Evolutionary conservation across 2,113 vertebrate genomes (phyloP).

Genomic region (Tympanuchus pallidicinctus): DNA sequence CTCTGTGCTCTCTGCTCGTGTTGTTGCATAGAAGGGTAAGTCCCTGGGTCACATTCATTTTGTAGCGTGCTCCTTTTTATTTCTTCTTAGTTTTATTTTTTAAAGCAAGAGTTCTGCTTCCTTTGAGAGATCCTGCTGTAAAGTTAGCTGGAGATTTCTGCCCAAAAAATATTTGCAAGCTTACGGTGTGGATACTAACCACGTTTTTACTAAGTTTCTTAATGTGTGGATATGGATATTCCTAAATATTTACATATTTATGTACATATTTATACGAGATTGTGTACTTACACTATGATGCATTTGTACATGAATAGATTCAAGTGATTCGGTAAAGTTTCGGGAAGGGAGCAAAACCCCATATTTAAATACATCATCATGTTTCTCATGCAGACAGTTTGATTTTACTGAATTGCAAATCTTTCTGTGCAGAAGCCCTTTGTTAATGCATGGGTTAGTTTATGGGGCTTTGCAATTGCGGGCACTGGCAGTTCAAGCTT

Average conservation of each 20-base stretch:
- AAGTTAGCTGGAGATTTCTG: constrained; percentile 29
- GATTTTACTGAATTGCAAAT: neutral
- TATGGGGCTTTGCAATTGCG: neutral
- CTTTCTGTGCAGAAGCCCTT: neutral
- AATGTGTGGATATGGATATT: neutral
- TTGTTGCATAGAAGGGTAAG: constrained; percentile 70
- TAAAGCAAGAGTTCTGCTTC: constrained; percentile 41
- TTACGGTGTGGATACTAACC: neutral
- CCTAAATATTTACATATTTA: too few relatives aligned
- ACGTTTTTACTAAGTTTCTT: constrained; percentile 21
- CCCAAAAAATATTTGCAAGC: constrained; percentile 22
- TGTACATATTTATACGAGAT: neutral
- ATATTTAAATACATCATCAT: neutral
- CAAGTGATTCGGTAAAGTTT: neutral
- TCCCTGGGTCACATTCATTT: constrained; percentile 70
- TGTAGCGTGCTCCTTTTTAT: neutral
- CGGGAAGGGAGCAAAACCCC: neutral
- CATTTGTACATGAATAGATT: neutral
- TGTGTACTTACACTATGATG: neutral
- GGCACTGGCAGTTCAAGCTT: neutral
- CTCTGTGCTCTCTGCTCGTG: constrained; percentile 56
- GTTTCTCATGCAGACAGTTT: neutral
- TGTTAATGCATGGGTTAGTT: neutral
- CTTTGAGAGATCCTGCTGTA: constrained; percentile 47
- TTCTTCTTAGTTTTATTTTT: neutral